Evolutionary conservation across 2,113 vertebrate genomes (phyloP).

Genomic region (Antigone vipio): DNA sequence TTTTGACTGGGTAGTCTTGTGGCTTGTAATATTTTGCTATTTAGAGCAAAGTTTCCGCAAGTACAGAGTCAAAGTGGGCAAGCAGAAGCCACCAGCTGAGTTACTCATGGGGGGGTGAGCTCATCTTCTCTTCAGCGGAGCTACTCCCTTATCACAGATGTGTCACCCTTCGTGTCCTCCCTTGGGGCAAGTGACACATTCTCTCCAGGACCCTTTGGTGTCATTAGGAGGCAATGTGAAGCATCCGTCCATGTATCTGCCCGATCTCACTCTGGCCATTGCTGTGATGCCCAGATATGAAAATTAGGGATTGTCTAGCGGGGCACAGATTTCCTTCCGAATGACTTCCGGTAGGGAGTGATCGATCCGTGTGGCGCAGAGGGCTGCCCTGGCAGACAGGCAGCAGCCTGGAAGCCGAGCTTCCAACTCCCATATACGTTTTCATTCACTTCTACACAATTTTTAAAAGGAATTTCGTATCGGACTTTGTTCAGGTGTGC

Average conservation of each 20-base stretch:
- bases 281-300: background rate
- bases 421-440: fast-evolving
- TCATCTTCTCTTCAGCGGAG: fast-evolving
- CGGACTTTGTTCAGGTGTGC: background rate
- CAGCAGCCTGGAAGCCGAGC: background rate
- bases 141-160: background rate
- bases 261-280: background rate
- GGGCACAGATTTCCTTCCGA: background rate
- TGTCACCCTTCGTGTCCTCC: background rate
- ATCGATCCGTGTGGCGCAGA: background rate
- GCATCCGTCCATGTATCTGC: background rate
- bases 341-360: background rate
- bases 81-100: background rate
- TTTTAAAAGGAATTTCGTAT: background rate
- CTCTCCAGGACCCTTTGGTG: background rate
- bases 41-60: background rate
- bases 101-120: background rate
- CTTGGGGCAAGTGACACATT: background rate
- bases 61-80: background rate
- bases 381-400: background rate
- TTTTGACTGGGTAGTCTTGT: background rate
- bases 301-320: background rate
- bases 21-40: background rate
- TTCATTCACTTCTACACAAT: background rate
- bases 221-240: constrained; percentile 23